Evolutionary conservation across 2,888 invertebrate genomes (phyloP).

Genomic region (Leptinotarsa tumamoca): DNA sequence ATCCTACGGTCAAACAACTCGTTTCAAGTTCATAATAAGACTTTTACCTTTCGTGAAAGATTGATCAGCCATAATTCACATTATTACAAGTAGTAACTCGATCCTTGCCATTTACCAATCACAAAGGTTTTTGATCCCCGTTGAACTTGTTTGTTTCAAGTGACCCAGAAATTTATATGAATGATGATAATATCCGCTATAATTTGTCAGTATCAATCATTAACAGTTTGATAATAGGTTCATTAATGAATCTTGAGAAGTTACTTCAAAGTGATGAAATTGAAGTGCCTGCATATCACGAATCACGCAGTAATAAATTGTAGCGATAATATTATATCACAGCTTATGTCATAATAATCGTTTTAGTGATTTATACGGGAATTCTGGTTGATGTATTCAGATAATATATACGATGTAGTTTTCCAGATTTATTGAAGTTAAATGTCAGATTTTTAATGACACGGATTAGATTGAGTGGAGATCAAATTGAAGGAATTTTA

Average conservation of each 20-base stretch:
- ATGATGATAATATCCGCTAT: constrained; percentile 12
- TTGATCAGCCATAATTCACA: no score
- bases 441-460: no score
- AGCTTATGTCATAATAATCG: constrained; percentile 3
- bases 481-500: no score
- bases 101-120: not conserved
- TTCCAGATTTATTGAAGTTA: no score
- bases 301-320: constrained; percentile 2
- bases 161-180: not conserved
- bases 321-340: constrained; percentile 1
- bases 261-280: not conserved
- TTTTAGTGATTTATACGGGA: not conserved
- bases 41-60: no score
- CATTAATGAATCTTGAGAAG: not conserved
- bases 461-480: no score
- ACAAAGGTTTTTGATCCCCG: constrained; percentile 5
- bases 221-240: constrained; percentile 1
- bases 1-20: no score
- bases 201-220: constrained; percentile 18
- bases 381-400: not conserved
- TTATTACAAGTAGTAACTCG: not conserved
- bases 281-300: not conserved
- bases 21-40: no score
- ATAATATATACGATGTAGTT: no score
- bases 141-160: not conserved